Evolutionary conservation across 2,888 invertebrate genomes (phyloP), one percentile per base, ranked within the genome.

Genomic region (Cosmorhoe ocellata): DNA sequence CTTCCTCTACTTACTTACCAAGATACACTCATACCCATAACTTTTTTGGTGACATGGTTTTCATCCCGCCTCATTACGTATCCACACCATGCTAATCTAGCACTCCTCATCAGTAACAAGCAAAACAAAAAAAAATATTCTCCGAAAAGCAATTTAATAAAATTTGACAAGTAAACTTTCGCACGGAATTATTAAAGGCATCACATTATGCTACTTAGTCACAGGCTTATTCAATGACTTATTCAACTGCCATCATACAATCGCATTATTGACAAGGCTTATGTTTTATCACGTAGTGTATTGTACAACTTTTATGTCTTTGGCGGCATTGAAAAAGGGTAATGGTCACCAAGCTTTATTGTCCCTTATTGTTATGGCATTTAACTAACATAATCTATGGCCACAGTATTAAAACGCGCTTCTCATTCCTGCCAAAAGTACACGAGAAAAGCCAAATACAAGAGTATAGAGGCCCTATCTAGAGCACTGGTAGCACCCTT

Each of bases 261-360:
- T 50, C 38, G 13, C 33, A 30, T 39, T 44, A 44, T 30, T 44
- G 28, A 34, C 39, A 31, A 22, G 26, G 26, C 41, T 51, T 51
- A 51, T 51, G 51, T 32, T 32, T 11, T 46, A 41, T 38, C 42
- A 51, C 46, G 51, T 46, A 42, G 38, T 8, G 46, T 42, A 38
- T 46, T 51, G 37, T 46, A 13, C 2, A 45, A 10, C 2, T 37
- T 46, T 38, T 38, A 51, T 33, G 42, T 18, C 27, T 46, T 31
- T 31, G 24, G 40, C 45, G 46, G 51, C 32, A 47, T 43, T 50
- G 14, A 27, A 22, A 22, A 43, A 34, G 44, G 27, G 14, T 18
- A 4, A 18, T 18, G 18, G 18, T 18, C 18, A 18, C 18, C 18
- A 18, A 18, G 3, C 18, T 18, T 44, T 53, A 44, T 55, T 58